phyloP scores from a whole-genome alignment of 2,888 invertebrate genomes.

The Nebria brevicollis region DNA sequence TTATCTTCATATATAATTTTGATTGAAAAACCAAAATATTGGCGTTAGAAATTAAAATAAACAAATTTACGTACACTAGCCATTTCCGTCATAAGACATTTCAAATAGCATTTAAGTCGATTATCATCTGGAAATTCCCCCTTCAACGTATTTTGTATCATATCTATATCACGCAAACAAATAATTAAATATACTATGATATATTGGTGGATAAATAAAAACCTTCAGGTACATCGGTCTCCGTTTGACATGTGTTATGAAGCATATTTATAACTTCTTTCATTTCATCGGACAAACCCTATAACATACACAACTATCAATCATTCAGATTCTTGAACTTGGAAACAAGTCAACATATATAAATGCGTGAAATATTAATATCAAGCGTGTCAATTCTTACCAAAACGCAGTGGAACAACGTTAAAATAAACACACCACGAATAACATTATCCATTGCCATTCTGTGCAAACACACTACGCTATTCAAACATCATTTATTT shows the following conservation, averaged over 20 bases:
- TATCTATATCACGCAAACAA: constrained; percentile 49
- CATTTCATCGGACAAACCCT: constrained; percentile 46
- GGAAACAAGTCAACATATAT: not conserved
- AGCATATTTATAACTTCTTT: constrained; percentile 52
- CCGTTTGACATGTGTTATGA: constrained; percentile 52
- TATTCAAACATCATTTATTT: not conserved
- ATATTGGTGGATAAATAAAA: constrained; percentile 20
- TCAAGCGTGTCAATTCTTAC: not conserved
- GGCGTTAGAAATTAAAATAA: too few relatives aligned
- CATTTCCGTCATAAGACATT: constrained; percentile 56
- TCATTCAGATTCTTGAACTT: not conserved
- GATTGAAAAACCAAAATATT: not conserved
- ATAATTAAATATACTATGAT: not conserved
- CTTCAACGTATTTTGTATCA: constrained; percentile 55
- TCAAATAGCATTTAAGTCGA: constrained; percentile 60
- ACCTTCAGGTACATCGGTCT: constrained; percentile 54
- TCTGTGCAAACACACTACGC: not conserved
- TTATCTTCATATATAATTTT: not conserved
- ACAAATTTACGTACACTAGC: constrained; percentile 54
- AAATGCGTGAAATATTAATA: not conserved
- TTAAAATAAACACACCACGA: not conserved
- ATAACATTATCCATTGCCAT: not conserved
- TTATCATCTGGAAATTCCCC: constrained; percentile 59
- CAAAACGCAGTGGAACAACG: not conserved
- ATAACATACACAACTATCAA: not conserved